Conservation (phyloP, 2,797 vertebrate species). For the Limosa lapponica region DNA sequence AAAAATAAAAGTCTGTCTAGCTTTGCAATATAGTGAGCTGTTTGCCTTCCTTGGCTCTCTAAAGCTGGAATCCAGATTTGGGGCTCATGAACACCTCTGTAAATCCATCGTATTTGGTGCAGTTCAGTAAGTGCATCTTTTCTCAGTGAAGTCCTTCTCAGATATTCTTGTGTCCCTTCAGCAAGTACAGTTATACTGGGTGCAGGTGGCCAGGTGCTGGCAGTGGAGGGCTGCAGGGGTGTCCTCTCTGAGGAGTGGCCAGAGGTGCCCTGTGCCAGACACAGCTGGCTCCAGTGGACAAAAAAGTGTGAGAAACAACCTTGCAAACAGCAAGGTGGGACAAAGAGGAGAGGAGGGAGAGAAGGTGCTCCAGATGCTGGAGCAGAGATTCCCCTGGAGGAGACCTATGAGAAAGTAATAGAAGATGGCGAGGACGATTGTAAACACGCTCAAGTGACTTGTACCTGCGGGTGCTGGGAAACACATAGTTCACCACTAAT, state of each 20-base stretch:
- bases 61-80: neutral
- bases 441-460: too few relatives aligned
- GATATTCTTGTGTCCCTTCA: neutral
- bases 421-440: too few relatives aligned
- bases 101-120: fast-evolving
- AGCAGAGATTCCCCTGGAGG: neutral
- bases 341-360: neutral
- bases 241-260: neutral
- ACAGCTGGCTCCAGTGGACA: neutral
- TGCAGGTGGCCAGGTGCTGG: neutral
- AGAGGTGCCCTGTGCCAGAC: neutral
- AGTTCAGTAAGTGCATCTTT: neutral
- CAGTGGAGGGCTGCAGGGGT: fast-evolving
- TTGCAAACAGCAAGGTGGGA: neutral
- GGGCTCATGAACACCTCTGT: neutral
- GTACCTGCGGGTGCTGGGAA: too few relatives aligned
- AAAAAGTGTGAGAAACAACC: neutral
- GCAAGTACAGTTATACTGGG: neutral
- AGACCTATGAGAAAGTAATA: too few relatives aligned
- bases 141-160: neutral
- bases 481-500: too few relatives aligned
- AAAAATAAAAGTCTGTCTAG: neutral
- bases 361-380: neutral
- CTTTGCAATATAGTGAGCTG: neutral
- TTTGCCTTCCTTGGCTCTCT: neutral